phyloP scores from a whole-genome alignment of 2,113 vertebrate species.

The Hiodon tergisus region DNA sequence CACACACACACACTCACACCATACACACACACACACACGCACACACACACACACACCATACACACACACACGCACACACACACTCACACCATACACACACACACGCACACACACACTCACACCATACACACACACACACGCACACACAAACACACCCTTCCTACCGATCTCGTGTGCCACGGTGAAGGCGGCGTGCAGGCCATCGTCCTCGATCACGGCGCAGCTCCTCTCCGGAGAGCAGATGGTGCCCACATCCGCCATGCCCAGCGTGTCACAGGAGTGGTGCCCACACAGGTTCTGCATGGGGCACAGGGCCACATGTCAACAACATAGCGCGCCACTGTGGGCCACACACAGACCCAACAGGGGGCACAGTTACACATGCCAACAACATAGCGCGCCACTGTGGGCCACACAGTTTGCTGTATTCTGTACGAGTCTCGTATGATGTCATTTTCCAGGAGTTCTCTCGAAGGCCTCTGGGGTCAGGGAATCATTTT shows the following conservation, averaged over 20 bases:
- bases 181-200: conserved; percentile 93
- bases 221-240: conserved; percentile 97
- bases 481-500: too few relatives aligned
- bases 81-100: too few relatives aligned
- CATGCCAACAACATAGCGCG: background rate
- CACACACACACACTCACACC: background rate
- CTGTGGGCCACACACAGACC: background rate
- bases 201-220: conserved; percentile 96
- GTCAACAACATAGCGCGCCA: background rate
- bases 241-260: conserved; percentile 98
- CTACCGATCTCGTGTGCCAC: conserved; percentile 96
- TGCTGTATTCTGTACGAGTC: too few relatives aligned
- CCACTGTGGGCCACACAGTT: too few relatives aligned
- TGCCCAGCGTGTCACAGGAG: conserved; percentile 97
- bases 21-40: too few relatives aligned
- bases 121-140: background rate
- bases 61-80: too few relatives aligned
- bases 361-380: background rate
- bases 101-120: too few relatives aligned
- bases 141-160: background rate
- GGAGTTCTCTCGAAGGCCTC: too few relatives aligned
- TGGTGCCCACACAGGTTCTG: conserved; percentile 98
- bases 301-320: conserved; percentile 17
- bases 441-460: too few relatives aligned
- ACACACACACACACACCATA: too few relatives aligned